Evolutionary conservation across 2,113 vertebrate species (phyloP).

Genomic region (Illadopsis cleaveri): DNA sequence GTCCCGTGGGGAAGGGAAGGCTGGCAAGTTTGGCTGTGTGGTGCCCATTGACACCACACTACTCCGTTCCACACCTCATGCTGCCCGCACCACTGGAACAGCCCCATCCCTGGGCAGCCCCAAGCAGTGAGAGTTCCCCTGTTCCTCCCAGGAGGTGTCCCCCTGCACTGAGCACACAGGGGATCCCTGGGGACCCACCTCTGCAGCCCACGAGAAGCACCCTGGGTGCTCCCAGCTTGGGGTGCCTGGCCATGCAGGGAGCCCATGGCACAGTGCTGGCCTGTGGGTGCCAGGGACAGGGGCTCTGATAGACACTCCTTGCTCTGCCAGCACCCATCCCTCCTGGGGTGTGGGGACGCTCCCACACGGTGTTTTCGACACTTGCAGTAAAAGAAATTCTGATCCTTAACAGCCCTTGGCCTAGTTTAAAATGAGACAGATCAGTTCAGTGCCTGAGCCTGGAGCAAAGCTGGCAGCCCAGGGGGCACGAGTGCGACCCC

Average conservation of each 20-base stretch:
- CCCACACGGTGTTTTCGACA: fast-evolving
- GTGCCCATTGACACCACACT: fast-evolving
- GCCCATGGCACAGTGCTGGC: fast-evolving
- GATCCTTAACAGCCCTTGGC: constrained; percentile 75
- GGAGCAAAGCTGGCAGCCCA: not conserved
- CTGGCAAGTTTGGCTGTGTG: fast-evolving
- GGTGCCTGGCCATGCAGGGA: fast-evolving
- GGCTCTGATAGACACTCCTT: not conserved
- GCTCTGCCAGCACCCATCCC: fast-evolving
- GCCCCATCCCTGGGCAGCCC: not conserved
- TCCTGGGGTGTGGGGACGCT: fast-evolving
- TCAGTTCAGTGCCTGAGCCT: not conserved
- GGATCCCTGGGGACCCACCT: not conserved
- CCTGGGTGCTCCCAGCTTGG: not conserved
- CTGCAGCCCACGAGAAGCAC: not conserved
- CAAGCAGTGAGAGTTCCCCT: not conserved
- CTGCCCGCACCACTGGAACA: not conserved
- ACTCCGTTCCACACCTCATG: not conserved
- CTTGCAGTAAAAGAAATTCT: constrained; percentile 68
- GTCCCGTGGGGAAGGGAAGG: fast-evolving
- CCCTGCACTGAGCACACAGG: not conserved
- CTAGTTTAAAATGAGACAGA: constrained; percentile 72
- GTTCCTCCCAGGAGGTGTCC: not conserved
- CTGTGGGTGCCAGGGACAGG: not conserved
- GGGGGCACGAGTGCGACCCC: fast-evolving